Evolutionary conservation across 2,113 vertebrate species (phyloP).

Genomic region (Nothobranchius kuhntae): DNA sequence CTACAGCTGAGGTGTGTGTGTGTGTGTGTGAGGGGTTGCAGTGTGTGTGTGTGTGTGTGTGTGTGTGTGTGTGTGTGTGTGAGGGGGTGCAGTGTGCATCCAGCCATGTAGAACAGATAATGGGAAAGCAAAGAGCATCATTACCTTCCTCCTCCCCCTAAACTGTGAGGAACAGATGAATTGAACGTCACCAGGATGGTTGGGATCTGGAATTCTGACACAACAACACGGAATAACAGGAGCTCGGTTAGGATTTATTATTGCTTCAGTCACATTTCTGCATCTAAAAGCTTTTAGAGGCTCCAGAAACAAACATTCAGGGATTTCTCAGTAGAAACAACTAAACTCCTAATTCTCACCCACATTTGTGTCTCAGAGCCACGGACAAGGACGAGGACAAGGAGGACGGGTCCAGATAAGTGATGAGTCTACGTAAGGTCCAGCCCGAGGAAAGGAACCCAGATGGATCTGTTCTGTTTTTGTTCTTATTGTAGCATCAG

Average conservation of each 20-base stretch:
- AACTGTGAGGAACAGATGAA: conserved; percentile 51
- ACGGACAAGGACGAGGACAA: neutral
- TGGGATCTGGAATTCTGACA: conserved; percentile 28
- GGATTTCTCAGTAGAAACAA: no score
- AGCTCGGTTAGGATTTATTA: neutral
- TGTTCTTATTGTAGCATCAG: no score
- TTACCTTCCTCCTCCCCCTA: conserved; percentile 64
- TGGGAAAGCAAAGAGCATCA: conserved; percentile 79
- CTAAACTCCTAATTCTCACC: no score
- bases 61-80: conserved; percentile 3
- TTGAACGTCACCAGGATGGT: conserved; percentile 9
- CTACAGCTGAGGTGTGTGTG: conserved; percentile 21
- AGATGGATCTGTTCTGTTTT: no score
- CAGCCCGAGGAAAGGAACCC: no score
- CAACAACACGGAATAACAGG: neutral
- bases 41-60: conserved; percentile 46
- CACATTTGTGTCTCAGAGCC: no score
- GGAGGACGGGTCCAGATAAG: no score
- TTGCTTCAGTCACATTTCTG: neutral
- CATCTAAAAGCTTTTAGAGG: no score
- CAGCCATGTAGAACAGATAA: conserved; percentile 70
- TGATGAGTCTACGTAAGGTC: no score
- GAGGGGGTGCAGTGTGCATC: conserved; percentile 41
- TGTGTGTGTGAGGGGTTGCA: neutral
- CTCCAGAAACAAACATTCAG: neutral